phyloP scores from a whole-genome alignment of 2,888 invertebrate genomes.

The Chironomus tentans region DNA sequence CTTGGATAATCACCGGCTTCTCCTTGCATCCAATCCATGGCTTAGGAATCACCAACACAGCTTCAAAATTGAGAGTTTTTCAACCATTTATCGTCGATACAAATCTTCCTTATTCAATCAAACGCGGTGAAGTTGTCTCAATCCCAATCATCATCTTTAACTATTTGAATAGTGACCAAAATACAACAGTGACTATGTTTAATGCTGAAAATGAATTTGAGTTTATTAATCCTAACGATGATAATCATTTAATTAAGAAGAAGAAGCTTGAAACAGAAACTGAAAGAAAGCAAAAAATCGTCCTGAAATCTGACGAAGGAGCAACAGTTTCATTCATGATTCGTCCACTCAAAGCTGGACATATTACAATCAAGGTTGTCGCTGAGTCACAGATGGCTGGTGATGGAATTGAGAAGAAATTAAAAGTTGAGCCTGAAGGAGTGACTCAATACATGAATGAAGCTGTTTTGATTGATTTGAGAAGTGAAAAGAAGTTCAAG shows the following conservation, averaged over 20 bases:
- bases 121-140: slow-evolving; percentile 82
- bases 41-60: slow-evolving; percentile 60
- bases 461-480: slow-evolving; percentile 64
- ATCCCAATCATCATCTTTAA: slow-evolving; percentile 84
- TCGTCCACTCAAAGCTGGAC: slow-evolving; percentile 61
- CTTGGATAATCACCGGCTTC: slow-evolving; percentile 77
- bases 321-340: slow-evolving; percentile 79
- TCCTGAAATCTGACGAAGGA: slow-evolving; percentile 60
- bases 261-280: slow-evolving; percentile 48
- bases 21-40: slow-evolving; percentile 68
- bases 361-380: slow-evolving; percentile 61
- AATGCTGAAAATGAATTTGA: slow-evolving; percentile 71
- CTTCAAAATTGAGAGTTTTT: slow-evolving; percentile 61
- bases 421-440: slow-evolving; percentile 74
- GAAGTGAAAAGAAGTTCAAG: slow-evolving; percentile 44
- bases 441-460: slow-evolving; percentile 64
- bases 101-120: slow-evolving; percentile 80
- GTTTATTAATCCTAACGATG: slow-evolving; percentile 70
- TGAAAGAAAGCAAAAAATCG: slow-evolving; percentile 59
- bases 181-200: slow-evolving; percentile 74
- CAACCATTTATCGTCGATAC: slow-evolving; percentile 76
- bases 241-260: slow-evolving; percentile 42
- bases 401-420: slow-evolving; percentile 64
- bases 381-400: slow-evolving; percentile 67
- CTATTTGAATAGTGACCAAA: slow-evolving; percentile 66